A percentile compares a stretch with the other conserved stretches of the same genome.
Conservation (phyloP, 2,797 vertebrate genomes). For the Phoebastria nigripes region DNA sequence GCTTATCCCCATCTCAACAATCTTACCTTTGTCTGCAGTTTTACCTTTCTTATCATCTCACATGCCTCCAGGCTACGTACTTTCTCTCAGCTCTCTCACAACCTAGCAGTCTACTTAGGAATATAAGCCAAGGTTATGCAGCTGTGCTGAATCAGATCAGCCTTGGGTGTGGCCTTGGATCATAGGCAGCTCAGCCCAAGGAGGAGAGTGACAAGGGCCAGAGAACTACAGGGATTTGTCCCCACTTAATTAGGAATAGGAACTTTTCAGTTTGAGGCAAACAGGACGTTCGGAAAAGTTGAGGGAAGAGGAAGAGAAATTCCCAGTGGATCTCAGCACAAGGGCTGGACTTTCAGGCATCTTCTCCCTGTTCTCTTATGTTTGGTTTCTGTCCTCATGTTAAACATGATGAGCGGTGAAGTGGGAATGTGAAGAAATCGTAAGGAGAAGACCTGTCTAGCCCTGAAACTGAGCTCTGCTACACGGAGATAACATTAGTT, state of each 20-base stretch:
- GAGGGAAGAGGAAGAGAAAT: background rate
- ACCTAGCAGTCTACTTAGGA: background rate
- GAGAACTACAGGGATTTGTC: background rate
- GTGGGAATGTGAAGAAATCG: background rate
- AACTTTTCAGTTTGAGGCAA: background rate
- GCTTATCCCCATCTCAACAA: background rate
- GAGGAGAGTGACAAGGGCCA: background rate
- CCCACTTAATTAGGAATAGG: background rate
- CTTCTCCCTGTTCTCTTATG: background rate
- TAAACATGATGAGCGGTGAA: background rate
- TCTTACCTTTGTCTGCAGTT: background rate
- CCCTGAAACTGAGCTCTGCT: background rate
- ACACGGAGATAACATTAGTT: background rate
- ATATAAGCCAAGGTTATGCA: background rate
- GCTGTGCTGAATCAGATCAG: background rate
- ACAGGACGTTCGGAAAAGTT: background rate
- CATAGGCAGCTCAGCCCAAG: background rate
- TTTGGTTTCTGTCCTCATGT: background rate
- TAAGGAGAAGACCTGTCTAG: background rate
- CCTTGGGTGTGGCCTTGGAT: background rate
- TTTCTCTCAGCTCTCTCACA: background rate
- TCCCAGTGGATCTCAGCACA: background rate
- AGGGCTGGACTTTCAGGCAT: background rate
- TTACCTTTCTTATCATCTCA: slow-evolving; percentile 12
- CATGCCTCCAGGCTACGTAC: background rate